Conservation (phyloP, 2,888 invertebrate species). For the Drosophila mercatorum region DNA sequence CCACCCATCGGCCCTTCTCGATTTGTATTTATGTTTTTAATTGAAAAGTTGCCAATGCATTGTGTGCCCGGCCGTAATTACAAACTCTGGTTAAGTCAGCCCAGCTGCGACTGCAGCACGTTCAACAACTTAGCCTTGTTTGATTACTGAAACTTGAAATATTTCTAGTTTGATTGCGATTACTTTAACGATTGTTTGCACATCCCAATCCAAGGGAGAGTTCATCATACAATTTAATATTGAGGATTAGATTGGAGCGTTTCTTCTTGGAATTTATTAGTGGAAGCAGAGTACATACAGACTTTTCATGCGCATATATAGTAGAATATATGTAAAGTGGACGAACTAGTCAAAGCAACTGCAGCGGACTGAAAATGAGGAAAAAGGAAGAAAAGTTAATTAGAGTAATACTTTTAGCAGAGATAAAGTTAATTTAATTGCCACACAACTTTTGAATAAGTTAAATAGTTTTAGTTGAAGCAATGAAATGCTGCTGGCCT, state of each 20-base stretch:
- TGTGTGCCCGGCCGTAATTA: slow-evolving; percentile 65
- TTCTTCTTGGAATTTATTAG: neutral
- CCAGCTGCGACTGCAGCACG: slow-evolving; percentile 75
- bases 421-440: slow-evolving; percentile 13
- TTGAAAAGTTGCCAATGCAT: slow-evolving; percentile 77
- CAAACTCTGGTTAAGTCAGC: slow-evolving; percentile 69
- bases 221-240: slow-evolving; percentile 17
- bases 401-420: slow-evolving; percentile 6
- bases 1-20: slow-evolving; percentile 17
- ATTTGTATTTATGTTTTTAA: slow-evolving; percentile 78
- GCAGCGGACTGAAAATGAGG: neutral
- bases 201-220: slow-evolving; percentile 9
- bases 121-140: slow-evolving; percentile 46
- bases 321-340: neutral
- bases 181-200: slow-evolving; percentile 27
- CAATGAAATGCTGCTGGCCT: neutral
- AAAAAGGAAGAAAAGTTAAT: slow-evolving; percentile 2
- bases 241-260: neutral
- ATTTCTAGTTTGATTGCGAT: slow-evolving; percentile 22
- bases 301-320: neutral
- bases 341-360: neutral
- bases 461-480: neutral
- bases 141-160: slow-evolving; percentile 27
- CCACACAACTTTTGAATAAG: slow-evolving; percentile 10
- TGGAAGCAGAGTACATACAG: neutral